phyloP scores from a whole-genome alignment of 2,888 invertebrate genomes.

The Zeuzera pyrina region DNA sequence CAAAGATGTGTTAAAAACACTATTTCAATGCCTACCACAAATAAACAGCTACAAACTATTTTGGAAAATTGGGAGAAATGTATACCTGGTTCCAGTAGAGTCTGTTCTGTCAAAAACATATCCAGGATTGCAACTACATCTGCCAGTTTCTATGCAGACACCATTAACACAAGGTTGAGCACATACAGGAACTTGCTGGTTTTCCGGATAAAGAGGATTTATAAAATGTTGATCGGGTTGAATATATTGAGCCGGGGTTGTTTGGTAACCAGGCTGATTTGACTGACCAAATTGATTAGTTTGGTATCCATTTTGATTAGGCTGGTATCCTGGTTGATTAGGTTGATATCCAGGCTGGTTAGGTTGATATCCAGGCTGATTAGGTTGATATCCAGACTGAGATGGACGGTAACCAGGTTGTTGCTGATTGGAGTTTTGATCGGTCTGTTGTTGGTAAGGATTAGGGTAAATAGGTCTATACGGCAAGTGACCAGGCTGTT shows the following conservation, averaged over 20 bases:
- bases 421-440: conserved; percentile 8
- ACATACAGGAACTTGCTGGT: conserved; percentile 45
- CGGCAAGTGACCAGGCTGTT: neutral
- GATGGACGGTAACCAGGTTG: conserved; percentile 12
- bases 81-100: conserved; percentile 36
- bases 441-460: conserved; percentile 11
- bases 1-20: no score
- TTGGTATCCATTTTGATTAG: conserved; percentile 3
- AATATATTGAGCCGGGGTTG: neutral
- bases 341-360: conserved; percentile 13
- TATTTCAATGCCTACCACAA: no score
- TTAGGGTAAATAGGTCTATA: conserved; percentile 9
- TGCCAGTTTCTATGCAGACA: conserved; percentile 65
- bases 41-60: no score
- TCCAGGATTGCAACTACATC: conserved; percentile 73
- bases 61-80: no score
- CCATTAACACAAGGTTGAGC: conserved; percentile 79
- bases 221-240: conserved; percentile 9
- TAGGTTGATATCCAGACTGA: conserved; percentile 12
- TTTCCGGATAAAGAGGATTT: no score
- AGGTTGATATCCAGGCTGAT: conserved; percentile 12
- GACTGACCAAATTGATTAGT: conserved; percentile 2
- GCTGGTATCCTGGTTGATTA: conserved; percentile 10
- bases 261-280: conserved; percentile 9
- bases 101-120: conserved; percentile 54